A percentile compares a stretch with the other conserved stretches of the same genome.
Evolutionary conservation across 2,113 vertebrate species (phyloP).

Genomic region (Suncus etruscus): DNA sequence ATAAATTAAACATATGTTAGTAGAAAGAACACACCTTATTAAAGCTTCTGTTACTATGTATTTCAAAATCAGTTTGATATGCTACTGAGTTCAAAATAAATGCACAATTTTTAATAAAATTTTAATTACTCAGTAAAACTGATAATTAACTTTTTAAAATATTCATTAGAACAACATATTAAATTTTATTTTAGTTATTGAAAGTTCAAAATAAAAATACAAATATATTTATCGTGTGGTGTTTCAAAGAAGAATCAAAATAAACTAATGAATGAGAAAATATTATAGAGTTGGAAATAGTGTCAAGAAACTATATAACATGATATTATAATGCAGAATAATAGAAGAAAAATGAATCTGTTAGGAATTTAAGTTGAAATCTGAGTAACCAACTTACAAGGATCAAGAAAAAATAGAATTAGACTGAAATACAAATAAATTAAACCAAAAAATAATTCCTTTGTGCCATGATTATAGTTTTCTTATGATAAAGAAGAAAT

Average conservation of each 20-base stretch:
- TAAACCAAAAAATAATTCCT: not conserved
- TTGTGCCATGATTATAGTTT: not conserved
- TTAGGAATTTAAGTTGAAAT: not conserved
- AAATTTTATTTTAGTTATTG: not conserved
- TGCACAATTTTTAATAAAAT: not conserved
- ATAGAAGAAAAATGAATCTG: not conserved
- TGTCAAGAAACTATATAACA: conserved; percentile 7
- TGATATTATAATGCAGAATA: not conserved
- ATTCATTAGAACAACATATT: not conserved
- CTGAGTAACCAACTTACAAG: not conserved
- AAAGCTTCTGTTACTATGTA: not conserved
- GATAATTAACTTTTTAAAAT: not conserved
- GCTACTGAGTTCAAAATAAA: not conserved
- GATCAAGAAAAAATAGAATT: not conserved
- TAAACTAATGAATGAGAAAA: not conserved
- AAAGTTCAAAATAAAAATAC: not conserved
- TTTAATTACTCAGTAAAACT: not conserved
- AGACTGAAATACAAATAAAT: not conserved
- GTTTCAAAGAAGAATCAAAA: not conserved
- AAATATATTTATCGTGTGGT: not conserved
- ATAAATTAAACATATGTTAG: not conserved
- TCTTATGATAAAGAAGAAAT: not conserved
- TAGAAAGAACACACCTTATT: not conserved
- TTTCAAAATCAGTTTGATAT: not conserved
- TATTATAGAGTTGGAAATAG: not conserved